Conservation (phyloP, 2,888 invertebrate species). For the Colletes collaris region DNA sequence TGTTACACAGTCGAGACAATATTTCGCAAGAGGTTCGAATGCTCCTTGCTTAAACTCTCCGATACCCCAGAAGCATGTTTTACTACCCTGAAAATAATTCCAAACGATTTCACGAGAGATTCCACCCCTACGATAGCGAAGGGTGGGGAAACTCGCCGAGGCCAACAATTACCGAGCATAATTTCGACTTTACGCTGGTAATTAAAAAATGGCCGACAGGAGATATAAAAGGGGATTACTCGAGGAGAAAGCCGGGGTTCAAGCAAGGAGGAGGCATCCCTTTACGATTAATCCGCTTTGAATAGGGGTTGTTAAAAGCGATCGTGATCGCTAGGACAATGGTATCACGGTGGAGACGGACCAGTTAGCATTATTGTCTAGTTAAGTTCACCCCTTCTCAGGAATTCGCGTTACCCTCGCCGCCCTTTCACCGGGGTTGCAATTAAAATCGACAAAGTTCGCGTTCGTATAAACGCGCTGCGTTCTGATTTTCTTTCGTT, state of each 20-base stretch:
- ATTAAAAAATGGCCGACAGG: background rate
- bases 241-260: background rate
- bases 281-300: conserved; percentile 1
- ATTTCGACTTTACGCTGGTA: background rate
- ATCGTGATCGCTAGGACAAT: conserved; percentile 30
- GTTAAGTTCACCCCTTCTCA: conserved; percentile 5
- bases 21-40: background rate
- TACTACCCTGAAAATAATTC: background rate
- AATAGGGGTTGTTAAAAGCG: conserved; percentile 19
- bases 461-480: conserved; percentile 24
- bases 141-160: background rate
- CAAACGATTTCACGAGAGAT: background rate
- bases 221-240: background rate
- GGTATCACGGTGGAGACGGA: background rate
- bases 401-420: background rate
- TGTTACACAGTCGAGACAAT: too few species aligned
- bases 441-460: conserved; percentile 49
- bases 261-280: conserved; percentile 5
- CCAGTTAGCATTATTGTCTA: conserved; percentile 33
- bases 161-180: background rate
- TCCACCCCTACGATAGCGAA: background rate
- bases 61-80: conserved; percentile 1
- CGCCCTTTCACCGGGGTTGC: background rate
- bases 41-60: background rate
- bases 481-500: conserved; percentile 30